phyloP scores from a whole-genome alignment of 2,113 vertebrate genomes.

The Clarias batrachus region DNA sequence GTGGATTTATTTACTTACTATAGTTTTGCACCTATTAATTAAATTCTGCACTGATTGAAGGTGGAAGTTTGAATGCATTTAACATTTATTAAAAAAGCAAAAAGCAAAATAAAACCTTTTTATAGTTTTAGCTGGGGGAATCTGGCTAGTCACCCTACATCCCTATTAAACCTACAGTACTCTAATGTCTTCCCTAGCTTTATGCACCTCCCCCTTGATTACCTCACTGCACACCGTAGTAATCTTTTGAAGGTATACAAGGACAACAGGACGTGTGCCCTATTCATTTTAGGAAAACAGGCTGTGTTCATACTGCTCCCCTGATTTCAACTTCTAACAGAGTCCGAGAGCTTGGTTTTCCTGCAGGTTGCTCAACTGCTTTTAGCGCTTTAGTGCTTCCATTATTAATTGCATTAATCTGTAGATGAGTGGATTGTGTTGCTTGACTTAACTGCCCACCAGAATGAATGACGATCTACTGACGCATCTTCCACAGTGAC shows the following conservation, averaged over 20 bases:
- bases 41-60: neutral
- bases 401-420: constrained; percentile 22
- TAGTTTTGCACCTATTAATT: neutral
- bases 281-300: constrained; percentile 32
- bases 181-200: constrained; percentile 3
- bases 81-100: neutral
- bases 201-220: neutral
- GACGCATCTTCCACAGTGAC: neutral
- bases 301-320: constrained; percentile 8
- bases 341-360: constrained; percentile 20
- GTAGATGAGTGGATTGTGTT: constrained; percentile 8
- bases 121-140: constrained; percentile 20
- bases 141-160: neutral
- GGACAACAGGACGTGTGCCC: constrained; percentile 31
- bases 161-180: neutral
- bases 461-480: constrained; percentile 1
- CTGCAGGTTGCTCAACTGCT: constrained; percentile 30
- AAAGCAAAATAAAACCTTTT: neutral
- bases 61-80: neutral
- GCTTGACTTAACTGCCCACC: constrained; percentile 14
- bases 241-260: constrained; percentile 49
- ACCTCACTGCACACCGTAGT: neutral
- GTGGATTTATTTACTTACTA: neutral
- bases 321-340: constrained; percentile 16
- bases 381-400: constrained; percentile 26